These are phyloP conservation scores for Austrolebias charrua DNA, from an alignment of 2,797 vertebrate genomes.

Conservation along the genomic window DNA sequence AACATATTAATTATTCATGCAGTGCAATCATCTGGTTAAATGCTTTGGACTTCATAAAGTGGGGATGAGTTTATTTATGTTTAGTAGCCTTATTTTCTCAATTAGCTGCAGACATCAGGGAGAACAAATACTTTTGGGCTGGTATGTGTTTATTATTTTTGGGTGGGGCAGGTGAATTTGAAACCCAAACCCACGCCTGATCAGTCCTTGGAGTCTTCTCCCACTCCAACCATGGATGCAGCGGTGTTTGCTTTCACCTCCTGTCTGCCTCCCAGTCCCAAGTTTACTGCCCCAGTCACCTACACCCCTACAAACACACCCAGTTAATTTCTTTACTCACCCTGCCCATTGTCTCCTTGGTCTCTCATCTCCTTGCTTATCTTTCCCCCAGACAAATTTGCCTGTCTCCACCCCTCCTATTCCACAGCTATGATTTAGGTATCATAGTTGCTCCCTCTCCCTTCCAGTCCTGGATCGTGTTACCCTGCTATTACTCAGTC, in stretches of 20 bases:
- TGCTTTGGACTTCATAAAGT: constrained; percentile 17
- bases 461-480: constrained; percentile 66
- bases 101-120: constrained; percentile 40
- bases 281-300: neutral
- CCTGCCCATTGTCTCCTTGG: constrained; percentile 51
- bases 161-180: constrained; percentile 44
- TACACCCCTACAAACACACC: neutral
- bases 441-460: constrained; percentile 63
- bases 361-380: constrained; percentile 35
- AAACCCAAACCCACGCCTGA: constrained; percentile 53
- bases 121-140: constrained; percentile 50
- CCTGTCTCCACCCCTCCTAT: constrained; percentile 41
- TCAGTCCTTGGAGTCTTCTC: constrained; percentile 48
- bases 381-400: constrained; percentile 50
- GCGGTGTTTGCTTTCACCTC: constrained; percentile 56
- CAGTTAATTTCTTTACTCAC: constrained; percentile 38
- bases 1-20: too few relatives aligned
- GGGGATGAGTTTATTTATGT: constrained; percentile 22
- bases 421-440: constrained; percentile 73
- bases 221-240: constrained; percentile 40
- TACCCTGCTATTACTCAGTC: constrained; percentile 79
- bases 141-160: constrained; percentile 44
- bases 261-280: constrained; percentile 20
- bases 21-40: constrained; percentile 3
- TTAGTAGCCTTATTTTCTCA: constrained; percentile 34